Base-by-base conservation (phyloP, 2,113 vertebrate genomes). In the Brevimyrus niger region DNA sequence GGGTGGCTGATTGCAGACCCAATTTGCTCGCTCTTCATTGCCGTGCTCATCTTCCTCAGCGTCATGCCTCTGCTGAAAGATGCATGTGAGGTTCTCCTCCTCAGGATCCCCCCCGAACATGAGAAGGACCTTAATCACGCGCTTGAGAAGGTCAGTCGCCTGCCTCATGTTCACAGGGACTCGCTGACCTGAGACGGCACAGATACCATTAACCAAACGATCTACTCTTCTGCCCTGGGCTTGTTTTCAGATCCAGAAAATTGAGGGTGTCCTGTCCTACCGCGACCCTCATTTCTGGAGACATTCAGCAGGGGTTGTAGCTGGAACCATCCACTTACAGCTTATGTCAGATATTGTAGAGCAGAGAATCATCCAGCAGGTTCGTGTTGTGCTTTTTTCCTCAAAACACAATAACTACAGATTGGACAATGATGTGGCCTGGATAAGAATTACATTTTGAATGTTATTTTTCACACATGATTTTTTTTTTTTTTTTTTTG, bases 1-100 rank as follows among this genome's bases (percentile, higher is more conserved):
- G 98, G 98, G 90, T 99, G 98, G 98, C 94, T 99, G 90, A 97
- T 99, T 51, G 98, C 98, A 6, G 98, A 99, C 92, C 98, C 98
- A 0, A 97, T 99, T 76, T 99, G 98, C 93, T 99, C 98, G 42
- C 97, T 99, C 88, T 99, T 99, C 93, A 99, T 99, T 92, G 96
- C 98, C 91, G 93, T 95, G 2, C 92, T 99, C 92, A 99, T 99
- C 94, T 99, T 99, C 91, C 97, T 99, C 91, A 99, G 98, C 89
- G 98, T 99, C 94, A 95, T 99, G 83, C 98, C 98, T 87, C 94
- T 99, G 61, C 87, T 99, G 92, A 99, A 98, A 94, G 98, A 99
- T 65, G 96, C 98, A 69, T 99, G 98, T 48, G 97, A 99, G 91
- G 97, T 99, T 53, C 96, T 99, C 35, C 96, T 99, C 53, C 93